These are phyloP conservation scores for Embidobia sp. DNA, from an alignment of 2,888 invertebrate species.

Conservation along the genomic window DNA sequence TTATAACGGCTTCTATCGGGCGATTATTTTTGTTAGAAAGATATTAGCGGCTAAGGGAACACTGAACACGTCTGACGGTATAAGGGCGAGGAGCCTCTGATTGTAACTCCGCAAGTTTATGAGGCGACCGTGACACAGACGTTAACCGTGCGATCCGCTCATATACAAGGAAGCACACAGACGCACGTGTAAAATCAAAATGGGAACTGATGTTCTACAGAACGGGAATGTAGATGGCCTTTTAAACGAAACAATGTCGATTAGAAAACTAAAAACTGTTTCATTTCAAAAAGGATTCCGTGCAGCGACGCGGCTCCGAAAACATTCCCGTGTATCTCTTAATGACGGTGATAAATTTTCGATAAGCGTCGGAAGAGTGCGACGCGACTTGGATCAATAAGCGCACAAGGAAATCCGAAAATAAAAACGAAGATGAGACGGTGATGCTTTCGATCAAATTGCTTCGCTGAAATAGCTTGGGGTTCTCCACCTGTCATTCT, in stretches of 20 bases:
- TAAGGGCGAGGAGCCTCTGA: constrained; percentile 58
- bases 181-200: constrained; percentile 51
- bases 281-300: constrained; percentile 27
- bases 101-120: constrained; percentile 58
- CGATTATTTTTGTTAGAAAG: constrained; percentile 28
- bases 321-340: constrained; percentile 19
- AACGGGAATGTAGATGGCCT: constrained; percentile 56
- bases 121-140: constrained; percentile 58
- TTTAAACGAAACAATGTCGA: constrained; percentile 57
- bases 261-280: constrained; percentile 56
- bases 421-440: background rate
- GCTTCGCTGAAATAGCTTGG: no score
- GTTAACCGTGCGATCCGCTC: constrained; percentile 45
- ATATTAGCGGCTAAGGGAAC: constrained; percentile 45
- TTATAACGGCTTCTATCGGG: no score
- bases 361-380: constrained; percentile 24
- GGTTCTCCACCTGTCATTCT: no score
- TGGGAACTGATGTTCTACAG: constrained; percentile 58
- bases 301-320: background rate
- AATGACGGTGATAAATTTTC: constrained; percentile 27
- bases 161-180: constrained; percentile 28
- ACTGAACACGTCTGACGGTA: constrained; percentile 52
- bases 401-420: constrained; percentile 2
- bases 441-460: no score
- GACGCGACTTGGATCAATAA: constrained; percentile 28